A percentile compares a stretch with the other conserved stretches of the same genome.
Evolutionary conservation across 2,888 invertebrate genomes (phyloP).

Genomic region (Carcina quercana): DNA sequence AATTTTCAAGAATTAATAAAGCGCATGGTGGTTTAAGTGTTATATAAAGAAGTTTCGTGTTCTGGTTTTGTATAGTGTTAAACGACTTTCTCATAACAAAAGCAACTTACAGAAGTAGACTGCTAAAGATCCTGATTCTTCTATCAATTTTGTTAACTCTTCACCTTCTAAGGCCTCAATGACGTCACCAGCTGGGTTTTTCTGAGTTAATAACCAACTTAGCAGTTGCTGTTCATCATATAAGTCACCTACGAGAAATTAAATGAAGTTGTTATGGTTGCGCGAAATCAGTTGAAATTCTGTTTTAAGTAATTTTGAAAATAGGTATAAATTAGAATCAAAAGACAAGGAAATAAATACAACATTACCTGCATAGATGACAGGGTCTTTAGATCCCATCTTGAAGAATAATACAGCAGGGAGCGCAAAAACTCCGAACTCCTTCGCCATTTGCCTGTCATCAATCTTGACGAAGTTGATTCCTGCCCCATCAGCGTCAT

Average conservation of each 20-base stretch:
- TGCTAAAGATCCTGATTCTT: conserved; percentile 87
- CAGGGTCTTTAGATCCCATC: conserved; percentile 89
- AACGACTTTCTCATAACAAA: too few relatives aligned
- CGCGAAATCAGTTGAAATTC: too few relatives aligned
- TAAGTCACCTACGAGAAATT: conserved; percentile 86
- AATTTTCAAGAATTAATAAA: too few relatives aligned
- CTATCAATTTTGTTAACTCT: conserved; percentile 82
- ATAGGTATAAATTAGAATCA: too few relatives aligned
- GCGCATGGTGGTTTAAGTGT: too few relatives aligned
- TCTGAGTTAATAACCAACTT: conserved; percentile 93
- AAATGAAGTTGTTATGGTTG: too few relatives aligned
- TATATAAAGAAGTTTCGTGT: too few relatives aligned
- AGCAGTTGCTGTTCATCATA: conserved; percentile 91
- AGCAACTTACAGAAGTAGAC: conserved; percentile 92
- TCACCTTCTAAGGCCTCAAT: conserved; percentile 92
- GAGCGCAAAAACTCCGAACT: conserved; percentile 90
- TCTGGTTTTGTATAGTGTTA: conserved; percentile 27
- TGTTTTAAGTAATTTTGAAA: too few relatives aligned
- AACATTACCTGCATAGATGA: conserved; percentile 91
- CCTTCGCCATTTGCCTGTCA: conserved; percentile 89
- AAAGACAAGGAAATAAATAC: too few relatives aligned
- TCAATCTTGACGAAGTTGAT: conserved; percentile 96
- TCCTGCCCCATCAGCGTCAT: conserved; percentile 91
- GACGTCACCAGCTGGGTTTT: conserved; percentile 92
- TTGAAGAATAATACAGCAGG: conserved; percentile 95